phyloP scores from a whole-genome alignment of 2,113 vertebrate species.

The Meles meles region DNA sequence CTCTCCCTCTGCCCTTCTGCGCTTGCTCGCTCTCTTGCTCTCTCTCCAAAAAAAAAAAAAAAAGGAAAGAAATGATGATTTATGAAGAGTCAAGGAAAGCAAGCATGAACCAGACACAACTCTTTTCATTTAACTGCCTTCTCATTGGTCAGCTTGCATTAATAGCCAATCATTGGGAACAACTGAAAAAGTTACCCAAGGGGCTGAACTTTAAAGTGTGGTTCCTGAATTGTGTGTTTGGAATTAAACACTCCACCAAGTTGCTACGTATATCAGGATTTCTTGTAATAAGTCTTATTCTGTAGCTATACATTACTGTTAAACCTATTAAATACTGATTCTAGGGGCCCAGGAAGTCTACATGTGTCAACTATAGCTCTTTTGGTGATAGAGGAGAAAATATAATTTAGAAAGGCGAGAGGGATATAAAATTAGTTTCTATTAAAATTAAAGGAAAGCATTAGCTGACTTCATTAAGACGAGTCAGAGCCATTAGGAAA shows the following conservation, averaged over 20 bases:
- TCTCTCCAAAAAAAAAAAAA: neutral
- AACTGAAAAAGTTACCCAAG: neutral
- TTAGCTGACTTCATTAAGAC: slow-evolving; percentile 71
- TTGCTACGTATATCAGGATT: neutral
- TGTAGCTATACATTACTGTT: neutral
- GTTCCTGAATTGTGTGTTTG: neutral
- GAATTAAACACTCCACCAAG: neutral
- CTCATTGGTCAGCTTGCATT: neutral
- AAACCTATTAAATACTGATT: slow-evolving; percentile 5
- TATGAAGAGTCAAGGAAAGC: neutral
- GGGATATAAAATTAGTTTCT: slow-evolving; percentile 64
- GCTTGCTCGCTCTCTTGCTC: neutral
- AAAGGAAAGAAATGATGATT: neutral
- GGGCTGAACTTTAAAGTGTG: neutral
- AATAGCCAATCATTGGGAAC: neutral
- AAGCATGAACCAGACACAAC: neutral
- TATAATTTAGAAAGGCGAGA: slow-evolving; percentile 52
- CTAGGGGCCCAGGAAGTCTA: neutral
- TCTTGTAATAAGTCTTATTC: neutral
- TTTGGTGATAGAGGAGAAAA: slow-evolving; percentile 37
- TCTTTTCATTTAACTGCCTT: neutral
- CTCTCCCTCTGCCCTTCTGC: neutral
- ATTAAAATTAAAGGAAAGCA: slow-evolving; percentile 71
- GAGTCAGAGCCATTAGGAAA: slow-evolving; percentile 54
- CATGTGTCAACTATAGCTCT: neutral